Evolutionary conservation across 1,140 invertebrate genomes (phyloP).

Genomic region (Zaprionus taronus): DNA sequence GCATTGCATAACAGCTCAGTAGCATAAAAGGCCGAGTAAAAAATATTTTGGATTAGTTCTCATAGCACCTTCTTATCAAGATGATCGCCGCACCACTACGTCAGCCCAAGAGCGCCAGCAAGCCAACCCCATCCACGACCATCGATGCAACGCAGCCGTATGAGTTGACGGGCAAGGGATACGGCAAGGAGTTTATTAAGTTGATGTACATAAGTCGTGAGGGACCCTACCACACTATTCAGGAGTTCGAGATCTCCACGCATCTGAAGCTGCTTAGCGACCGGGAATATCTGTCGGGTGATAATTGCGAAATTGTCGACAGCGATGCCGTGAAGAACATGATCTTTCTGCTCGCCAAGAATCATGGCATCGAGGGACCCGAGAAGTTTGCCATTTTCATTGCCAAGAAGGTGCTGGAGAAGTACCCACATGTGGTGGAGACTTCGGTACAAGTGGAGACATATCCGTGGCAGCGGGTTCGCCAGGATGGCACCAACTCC

Average conservation of each 20-base stretch:
- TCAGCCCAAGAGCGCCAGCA: slow-evolving; percentile 2
- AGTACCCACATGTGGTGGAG: slow-evolving; percentile 89
- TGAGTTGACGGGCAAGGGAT: slow-evolving; percentile 88
- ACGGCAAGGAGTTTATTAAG: slow-evolving; percentile 90
- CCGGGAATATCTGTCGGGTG: slow-evolving; percentile 86
- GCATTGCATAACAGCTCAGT: background rate
- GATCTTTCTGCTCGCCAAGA: slow-evolving; percentile 90
- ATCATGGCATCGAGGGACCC: slow-evolving; percentile 89
- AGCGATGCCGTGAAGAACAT: slow-evolving; percentile 93
- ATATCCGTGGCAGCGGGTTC: slow-evolving; percentile 90
- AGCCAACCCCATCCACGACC: background rate
- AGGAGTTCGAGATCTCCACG: slow-evolving; percentile 90
- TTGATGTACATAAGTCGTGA: slow-evolving; percentile 88
- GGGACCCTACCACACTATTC: slow-evolving; percentile 88
- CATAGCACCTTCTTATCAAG: background rate
- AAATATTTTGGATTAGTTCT: background rate
- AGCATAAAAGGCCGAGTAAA: background rate
- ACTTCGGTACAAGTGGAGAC: slow-evolving; percentile 89
- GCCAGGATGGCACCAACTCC: slow-evolving; percentile 66
- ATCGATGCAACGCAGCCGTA: slow-evolving; percentile 77
- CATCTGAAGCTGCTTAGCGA: slow-evolving; percentile 88
- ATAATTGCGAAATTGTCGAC: slow-evolving; percentile 89
- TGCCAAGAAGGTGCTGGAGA: slow-evolving; percentile 89
- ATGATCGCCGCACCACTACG: background rate
- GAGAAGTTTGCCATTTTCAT: slow-evolving; percentile 90